phyloP scores from a whole-genome alignment of 2,888 invertebrate species.

The Gymnocheta viridis region DNA sequence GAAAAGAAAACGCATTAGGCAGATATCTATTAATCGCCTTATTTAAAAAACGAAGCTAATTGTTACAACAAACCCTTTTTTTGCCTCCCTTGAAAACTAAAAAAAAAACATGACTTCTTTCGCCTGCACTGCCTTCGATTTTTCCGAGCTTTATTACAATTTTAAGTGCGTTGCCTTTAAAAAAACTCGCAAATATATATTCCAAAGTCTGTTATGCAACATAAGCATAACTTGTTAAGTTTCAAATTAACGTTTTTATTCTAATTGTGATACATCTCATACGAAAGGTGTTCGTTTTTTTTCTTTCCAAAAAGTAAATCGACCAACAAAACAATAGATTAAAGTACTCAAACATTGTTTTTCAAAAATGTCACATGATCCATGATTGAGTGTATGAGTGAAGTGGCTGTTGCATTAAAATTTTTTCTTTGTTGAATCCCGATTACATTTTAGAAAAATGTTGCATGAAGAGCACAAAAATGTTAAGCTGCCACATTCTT shows the following conservation, averaged over 20 bases:
- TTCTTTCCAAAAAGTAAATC: neutral
- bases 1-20: too few relatives aligned
- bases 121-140: too few relatives aligned
- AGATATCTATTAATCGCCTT: too few relatives aligned
- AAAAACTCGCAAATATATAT: neutral
- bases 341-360: slow-evolving; percentile 36
- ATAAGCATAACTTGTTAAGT: neutral
- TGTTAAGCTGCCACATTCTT: slow-evolving; percentile 29
- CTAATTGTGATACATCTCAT: neutral
- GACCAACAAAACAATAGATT: slow-evolving; percentile 3
- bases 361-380: slow-evolving; percentile 44
- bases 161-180: neutral
- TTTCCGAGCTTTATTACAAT: too few relatives aligned
- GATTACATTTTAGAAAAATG: neutral
- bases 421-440: neutral
- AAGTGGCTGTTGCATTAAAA: slow-evolving; percentile 22
- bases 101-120: too few relatives aligned
- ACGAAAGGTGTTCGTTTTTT: slow-evolving; percentile 30
- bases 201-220: too few relatives aligned
- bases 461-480: slow-evolving; percentile 7
- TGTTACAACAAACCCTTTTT: too few relatives aligned
- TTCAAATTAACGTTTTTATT: neutral
- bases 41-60: too few relatives aligned
- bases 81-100: too few relatives aligned
- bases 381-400: slow-evolving; percentile 44